Base-by-base conservation (phyloP, 2,113 vertebrate genomes). In the Crotophaga sulcirostris region DNA sequence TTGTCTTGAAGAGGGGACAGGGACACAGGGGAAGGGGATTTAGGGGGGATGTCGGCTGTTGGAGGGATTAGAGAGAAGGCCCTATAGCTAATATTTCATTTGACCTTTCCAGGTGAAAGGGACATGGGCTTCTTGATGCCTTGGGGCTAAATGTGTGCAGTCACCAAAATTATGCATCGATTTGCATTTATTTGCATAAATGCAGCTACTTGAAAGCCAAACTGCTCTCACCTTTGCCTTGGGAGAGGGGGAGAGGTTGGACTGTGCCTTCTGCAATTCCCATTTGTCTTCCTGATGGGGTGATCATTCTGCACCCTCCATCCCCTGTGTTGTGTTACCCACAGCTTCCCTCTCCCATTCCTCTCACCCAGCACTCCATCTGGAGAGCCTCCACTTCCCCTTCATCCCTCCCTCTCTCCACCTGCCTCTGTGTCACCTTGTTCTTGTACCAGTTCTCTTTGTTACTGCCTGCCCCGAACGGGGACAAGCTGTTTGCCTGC, bases 121-220 rank as follows among this genome's bases (percentile, higher is more conserved):
- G 44, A 75, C 52, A 0, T 3, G 64, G 87, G 69, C 44, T 83
- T 59, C 79, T 63, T 7, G 28, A 12, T 81, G 83, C 52, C 93
- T 56, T 60, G 75, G 60, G 83, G 79, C 88, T 91, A 84, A 90
- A 75, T 93, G 72, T 54, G 76, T 85, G 64, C 88, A 68, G 36
- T 94, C 88, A 81, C 67, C 81, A 33, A 90, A 74, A 92, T 91
- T 93, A 88, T 16, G 42, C 72, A 86, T 67, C 49, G 9, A 93
- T 96, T 96, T 96, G 79, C 95, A 96, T 96, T 2, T 3, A 92
- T 96, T 95, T 96, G 90, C 92, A 95, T 96, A 93, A 92, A 58
- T 44, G 17, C 38, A 3, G 7, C 42, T 78, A 10, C 58, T 93
- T 90, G 70, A 84, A 91, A 93, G 72, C 86, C 91, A 91, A 69